Evolutionary conservation across 2,797 vertebrate species (phyloP).

Genomic region (Cynopterus sphinx): DNA sequence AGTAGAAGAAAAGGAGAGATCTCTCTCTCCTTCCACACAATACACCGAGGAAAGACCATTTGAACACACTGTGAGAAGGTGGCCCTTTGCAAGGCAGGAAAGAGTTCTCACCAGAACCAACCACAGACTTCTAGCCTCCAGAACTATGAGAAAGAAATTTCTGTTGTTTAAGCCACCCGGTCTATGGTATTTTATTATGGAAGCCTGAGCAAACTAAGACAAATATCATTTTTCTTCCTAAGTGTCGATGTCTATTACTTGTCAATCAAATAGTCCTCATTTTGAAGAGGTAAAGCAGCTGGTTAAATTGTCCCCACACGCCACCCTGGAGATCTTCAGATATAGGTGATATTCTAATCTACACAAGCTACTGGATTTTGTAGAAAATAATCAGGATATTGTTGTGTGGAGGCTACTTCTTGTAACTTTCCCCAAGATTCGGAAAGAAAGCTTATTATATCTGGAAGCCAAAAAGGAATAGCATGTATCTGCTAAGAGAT

Average conservation of each 20-base stretch:
- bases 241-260: not conserved
- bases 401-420: not conserved
- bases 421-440: not conserved
- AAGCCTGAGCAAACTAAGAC: not conserved
- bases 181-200: not conserved
- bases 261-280: slow-evolving; percentile 34
- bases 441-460: not conserved
- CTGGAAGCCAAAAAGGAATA: not conserved
- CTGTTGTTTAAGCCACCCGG: not conserved
- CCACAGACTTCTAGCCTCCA: not conserved
- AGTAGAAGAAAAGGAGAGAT: not conserved
- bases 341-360: not conserved
- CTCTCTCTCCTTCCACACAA: not conserved
- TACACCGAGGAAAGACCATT: not conserved
- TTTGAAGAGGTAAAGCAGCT: not conserved
- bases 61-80: not conserved
- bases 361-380: not conserved
- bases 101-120: not conserved
- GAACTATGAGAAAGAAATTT: not conserved
- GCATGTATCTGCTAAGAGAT: slow-evolving; percentile 13
- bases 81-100: not conserved
- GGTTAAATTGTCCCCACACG: not conserved
- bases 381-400: not conserved
- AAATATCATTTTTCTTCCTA: not conserved
- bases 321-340: not conserved